These are phyloP conservation scores for Cactoblastis cactorum DNA, from an alignment of 2,888 invertebrate genomes.

Conservation along the genomic window DNA sequence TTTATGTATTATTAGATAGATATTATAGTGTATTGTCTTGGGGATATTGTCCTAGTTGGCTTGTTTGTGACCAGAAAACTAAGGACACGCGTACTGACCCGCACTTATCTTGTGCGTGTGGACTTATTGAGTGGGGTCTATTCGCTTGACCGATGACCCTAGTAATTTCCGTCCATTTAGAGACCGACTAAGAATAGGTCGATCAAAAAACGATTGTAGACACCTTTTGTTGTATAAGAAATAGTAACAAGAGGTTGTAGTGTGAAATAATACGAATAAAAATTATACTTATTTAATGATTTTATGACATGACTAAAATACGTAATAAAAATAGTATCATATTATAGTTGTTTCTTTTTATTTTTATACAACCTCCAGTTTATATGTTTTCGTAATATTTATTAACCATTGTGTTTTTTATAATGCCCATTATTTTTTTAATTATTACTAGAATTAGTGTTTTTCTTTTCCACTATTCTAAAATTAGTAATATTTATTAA, in stretches of 20 bases:
- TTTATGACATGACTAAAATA: not conserved
- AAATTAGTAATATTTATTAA: no score
- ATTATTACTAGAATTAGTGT: no score
- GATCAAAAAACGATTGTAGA: slow-evolving; percentile 17
- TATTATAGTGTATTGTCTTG: not conserved
- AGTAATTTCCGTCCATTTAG: slow-evolving; percentile 29
- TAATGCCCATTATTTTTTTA: no score
- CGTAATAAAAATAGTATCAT: slow-evolving; percentile 4
- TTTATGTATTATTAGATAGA: not conserved
- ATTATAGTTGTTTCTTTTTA: not conserved
- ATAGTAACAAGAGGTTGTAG: not conserved
- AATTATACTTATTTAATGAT: not conserved
- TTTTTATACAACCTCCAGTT: not conserved
- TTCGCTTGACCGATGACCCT: slow-evolving; percentile 18
- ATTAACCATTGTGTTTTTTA: no score
- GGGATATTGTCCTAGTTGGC: slow-evolving; percentile 4
- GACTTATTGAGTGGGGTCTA: slow-evolving; percentile 3
- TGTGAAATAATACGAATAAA: not conserved
- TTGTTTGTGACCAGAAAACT: not conserved
- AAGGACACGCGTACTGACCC: not conserved
- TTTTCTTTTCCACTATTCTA: no score
- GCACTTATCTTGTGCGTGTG: slow-evolving; percentile 3
- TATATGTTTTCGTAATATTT: no score
- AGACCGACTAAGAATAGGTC: slow-evolving; percentile 22
- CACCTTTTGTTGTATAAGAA: slow-evolving; percentile 15